Percentiles rank a stretch among this genome's conserved stretches.
phyloP scores from a whole-genome alignment of 1,140 invertebrate genomes.

The Ceratina australensis region DNA sequence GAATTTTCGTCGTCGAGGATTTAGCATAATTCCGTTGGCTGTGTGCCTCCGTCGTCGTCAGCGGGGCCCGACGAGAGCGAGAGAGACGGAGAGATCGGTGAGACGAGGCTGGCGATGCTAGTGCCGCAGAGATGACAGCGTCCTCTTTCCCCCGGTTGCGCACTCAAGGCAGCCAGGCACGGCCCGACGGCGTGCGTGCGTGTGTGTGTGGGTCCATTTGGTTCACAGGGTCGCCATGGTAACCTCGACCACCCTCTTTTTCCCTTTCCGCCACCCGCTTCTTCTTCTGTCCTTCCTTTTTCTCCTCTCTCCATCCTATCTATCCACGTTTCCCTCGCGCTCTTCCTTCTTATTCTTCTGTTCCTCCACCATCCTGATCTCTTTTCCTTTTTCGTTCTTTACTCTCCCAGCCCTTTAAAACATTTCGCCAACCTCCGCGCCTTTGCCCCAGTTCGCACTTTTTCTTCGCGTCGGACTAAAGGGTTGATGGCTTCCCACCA shows the following conservation, averaged over 20 bases:
- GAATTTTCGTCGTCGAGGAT: slow-evolving; percentile 68
- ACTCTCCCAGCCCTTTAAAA: slow-evolving; percentile 10
- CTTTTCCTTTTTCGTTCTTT: slow-evolving; percentile 32
- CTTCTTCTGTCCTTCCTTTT: slow-evolving; percentile 34
- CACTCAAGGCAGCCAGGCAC: slow-evolving; percentile 61
- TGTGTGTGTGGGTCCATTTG: slow-evolving; percentile 74
- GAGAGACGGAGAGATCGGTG: slow-evolving; percentile 4
- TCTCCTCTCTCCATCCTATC: not conserved
- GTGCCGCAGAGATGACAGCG: slow-evolving; percentile 49
- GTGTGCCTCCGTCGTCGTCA: slow-evolving; percentile 39
- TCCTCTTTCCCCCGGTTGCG: slow-evolving; percentile 52
- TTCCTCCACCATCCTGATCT: too few species aligned
- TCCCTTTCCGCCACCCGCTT: slow-evolving; percentile 61
- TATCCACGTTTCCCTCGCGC: too few species aligned
- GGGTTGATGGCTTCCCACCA: slow-evolving; percentile 57
- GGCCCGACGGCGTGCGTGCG: slow-evolving; percentile 60
- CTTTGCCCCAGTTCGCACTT: slow-evolving; percentile 27
- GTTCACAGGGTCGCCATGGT: slow-evolving; percentile 73
- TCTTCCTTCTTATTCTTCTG: not conserved
- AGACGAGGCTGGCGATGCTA: slow-evolving; percentile 42
- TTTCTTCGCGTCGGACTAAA: slow-evolving; percentile 50
- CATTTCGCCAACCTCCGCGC: slow-evolving; percentile 24
- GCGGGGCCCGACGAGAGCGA: not conserved
- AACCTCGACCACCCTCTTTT: slow-evolving; percentile 72
- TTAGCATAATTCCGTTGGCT: slow-evolving; percentile 69